Conservation (phyloP, 2,888 invertebrate species). For the Hemicrepidius hirtus region DNA sequence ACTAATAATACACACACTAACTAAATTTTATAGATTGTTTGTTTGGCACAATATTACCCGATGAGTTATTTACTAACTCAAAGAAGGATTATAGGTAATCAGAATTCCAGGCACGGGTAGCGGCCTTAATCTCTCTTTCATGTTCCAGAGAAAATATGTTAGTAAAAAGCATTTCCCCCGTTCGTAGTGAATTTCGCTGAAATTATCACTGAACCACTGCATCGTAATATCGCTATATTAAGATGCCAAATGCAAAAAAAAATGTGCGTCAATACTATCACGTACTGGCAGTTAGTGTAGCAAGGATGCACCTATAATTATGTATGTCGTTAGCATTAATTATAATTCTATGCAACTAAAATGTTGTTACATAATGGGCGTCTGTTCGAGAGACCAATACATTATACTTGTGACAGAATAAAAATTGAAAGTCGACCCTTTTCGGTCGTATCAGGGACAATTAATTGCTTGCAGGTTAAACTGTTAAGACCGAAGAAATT, state of each 20-base stretch:
- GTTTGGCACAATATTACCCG: no score
- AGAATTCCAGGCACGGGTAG: no score
- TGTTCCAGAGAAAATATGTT: no score
- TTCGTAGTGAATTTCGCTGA: no score
- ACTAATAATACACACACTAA: no score
- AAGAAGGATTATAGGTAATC: no score
- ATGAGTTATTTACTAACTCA: no score
- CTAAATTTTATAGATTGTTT: no score
- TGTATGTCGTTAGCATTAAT: slow-evolving; percentile 17
- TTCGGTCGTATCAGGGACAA: background rate
- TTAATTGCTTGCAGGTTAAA: background rate
- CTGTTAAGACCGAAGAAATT: no score
- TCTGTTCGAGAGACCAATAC: background rate
- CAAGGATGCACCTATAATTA: slow-evolving; percentile 10
- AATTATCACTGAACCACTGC: no score
- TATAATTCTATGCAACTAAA: background rate
- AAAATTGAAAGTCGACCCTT: background rate
- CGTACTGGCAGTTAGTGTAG: slow-evolving; percentile 4
- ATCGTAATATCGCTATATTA: slow-evolving; percentile 2
- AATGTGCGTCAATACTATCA: slow-evolving; percentile 18
- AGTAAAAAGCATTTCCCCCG: no score
- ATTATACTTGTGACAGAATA: background rate
- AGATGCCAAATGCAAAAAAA: background rate
- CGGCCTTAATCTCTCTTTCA: no score
- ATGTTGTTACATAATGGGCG: background rate